phyloP scores from a whole-genome alignment of 2,888 invertebrate genomes.

The Mesopsocus fuscifrons region DNA sequence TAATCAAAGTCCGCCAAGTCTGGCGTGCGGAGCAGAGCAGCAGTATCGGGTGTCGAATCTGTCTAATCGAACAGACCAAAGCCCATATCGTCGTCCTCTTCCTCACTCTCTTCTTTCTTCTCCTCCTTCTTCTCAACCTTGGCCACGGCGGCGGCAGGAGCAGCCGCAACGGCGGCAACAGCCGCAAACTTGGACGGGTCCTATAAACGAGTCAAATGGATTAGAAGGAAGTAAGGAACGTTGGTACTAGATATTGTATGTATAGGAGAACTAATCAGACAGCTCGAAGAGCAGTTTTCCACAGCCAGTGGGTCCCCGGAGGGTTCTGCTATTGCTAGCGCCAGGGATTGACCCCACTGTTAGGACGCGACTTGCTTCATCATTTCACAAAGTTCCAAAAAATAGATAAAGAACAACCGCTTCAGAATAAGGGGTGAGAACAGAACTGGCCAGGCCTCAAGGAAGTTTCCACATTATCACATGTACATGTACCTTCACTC shows the following conservation, averaged over 20 bases:
- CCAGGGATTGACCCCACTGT: conserved; percentile 10
- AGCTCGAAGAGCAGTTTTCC: too few species aligned
- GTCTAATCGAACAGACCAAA: conserved; percentile 79
- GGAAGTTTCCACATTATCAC: too few species aligned
- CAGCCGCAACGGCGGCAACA: conserved; percentile 36
- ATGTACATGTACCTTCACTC: too few species aligned
- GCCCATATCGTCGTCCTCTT: conserved; percentile 92
- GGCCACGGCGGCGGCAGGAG: conserved; percentile 39
- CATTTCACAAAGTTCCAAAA: neutral
- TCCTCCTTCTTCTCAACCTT: conserved; percentile 53
- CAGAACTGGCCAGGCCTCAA: too few species aligned
- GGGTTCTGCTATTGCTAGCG: conserved; percentile 30
- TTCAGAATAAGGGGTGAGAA: too few species aligned
- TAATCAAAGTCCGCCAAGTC: neutral
- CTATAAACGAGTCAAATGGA: too few species aligned
- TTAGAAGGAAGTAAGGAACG: conserved; percentile 14
- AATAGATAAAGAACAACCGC: conserved; percentile 9
- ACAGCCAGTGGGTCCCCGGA: conserved; percentile 18
- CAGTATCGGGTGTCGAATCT: neutral
- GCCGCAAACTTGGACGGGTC: conserved; percentile 91
- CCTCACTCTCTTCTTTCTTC: conserved; percentile 67
- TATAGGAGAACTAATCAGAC: too few species aligned
- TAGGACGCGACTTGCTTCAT: conserved; percentile 2
- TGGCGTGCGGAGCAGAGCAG: conserved; percentile 7
- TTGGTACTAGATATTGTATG: too few species aligned